phyloP scores from a whole-genome alignment of 2,888 invertebrate species.

The Reticulitermes lucifugus region DNA sequence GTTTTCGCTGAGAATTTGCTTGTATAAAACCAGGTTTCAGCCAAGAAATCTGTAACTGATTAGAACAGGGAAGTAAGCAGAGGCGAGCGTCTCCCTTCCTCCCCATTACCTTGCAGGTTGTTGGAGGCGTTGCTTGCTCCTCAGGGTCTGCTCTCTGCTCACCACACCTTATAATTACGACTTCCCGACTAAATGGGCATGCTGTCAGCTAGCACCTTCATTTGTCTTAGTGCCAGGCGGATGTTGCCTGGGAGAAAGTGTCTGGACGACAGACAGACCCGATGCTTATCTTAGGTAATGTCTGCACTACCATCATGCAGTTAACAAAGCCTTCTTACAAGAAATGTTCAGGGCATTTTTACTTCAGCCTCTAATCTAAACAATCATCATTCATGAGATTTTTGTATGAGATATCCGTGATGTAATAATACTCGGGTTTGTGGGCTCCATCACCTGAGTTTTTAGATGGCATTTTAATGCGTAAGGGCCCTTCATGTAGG shows the following conservation, averaged over 20 bases:
- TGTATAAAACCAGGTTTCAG: too few species aligned
- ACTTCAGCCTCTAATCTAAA: too few species aligned
- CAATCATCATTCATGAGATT: background rate
- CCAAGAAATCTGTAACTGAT: too few species aligned
- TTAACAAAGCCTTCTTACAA: background rate
- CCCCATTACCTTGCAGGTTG: background rate
- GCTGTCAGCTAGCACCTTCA: conserved; percentile 66
- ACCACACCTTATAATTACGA: conserved; percentile 67
- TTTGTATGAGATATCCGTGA: background rate
- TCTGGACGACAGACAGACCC: background rate
- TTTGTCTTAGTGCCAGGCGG: conserved; percentile 62
- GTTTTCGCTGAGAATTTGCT: too few species aligned
- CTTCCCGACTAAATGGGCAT: conserved; percentile 66
- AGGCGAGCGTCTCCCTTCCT: background rate
- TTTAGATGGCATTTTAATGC: too few species aligned
- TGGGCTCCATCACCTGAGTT: too few species aligned
- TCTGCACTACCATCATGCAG: background rate
- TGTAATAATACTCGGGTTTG: background rate
- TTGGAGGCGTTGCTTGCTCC: conserved; percentile 4
- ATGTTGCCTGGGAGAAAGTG: conserved; percentile 36
- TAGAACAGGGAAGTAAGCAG: background rate
- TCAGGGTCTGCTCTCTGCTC: background rate
- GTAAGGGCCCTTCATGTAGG: too few species aligned
- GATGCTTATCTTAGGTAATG: conserved; percentile 27
- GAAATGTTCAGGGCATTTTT: too few species aligned